Evolutionary conservation across 2,113 vertebrate genomes (phyloP).

Genomic region (Fulica atra): DNA sequence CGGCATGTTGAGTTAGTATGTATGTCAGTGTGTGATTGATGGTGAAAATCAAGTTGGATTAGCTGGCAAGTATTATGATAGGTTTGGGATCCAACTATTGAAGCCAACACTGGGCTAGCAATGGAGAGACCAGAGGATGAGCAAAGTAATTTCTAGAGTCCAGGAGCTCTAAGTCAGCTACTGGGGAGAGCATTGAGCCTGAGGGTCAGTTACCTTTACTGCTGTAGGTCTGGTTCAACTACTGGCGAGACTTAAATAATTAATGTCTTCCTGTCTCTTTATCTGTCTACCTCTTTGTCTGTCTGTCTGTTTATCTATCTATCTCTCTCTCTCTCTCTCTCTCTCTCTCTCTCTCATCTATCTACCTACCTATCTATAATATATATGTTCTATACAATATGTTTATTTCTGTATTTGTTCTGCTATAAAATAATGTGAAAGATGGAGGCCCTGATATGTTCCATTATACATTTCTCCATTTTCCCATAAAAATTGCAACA

Average conservation of each 20-base stretch:
- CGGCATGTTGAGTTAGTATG: not conserved
- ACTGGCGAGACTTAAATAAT: not conserved
- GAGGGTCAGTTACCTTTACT: not conserved
- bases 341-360: too few species aligned
- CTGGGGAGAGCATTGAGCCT: not conserved
- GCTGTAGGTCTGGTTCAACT: not conserved
- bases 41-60: not conserved
- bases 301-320: too few species aligned
- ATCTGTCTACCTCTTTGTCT: too few species aligned
- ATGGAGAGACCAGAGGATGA: not conserved
- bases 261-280: too few species aligned
- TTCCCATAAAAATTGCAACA: not conserved
- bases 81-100: not conserved
- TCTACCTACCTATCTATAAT: too few species aligned
- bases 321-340: too few species aligned
- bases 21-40: rapidly evolving
- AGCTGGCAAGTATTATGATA: not conserved
- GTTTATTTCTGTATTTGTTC: not conserved
- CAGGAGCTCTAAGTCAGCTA: not conserved
- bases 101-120: not conserved
- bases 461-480: not conserved
- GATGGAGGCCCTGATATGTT: not conserved
- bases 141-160: not conserved
- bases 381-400: not conserved
- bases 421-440: not conserved